phyloP scores from a whole-genome alignment of 2,888 invertebrate species.

The Folsomia candida region DNA sequence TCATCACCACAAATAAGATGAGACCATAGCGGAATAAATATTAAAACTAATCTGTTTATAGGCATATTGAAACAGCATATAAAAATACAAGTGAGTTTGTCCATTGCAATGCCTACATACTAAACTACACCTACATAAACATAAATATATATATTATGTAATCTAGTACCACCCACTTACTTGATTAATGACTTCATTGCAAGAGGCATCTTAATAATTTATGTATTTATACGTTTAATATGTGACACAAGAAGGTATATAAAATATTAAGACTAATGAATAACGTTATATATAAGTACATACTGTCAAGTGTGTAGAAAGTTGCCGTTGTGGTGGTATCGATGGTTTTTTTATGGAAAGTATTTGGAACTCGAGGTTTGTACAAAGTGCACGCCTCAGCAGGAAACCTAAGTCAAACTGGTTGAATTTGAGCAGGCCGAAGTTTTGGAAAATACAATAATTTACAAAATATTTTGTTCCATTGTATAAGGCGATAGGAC shows the following conservation, averaged over 20 bases:
- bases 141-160: background rate
- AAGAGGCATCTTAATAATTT: slow-evolving; percentile 2
- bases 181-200: slow-evolving; percentile 9
- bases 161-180: background rate
- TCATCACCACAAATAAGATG: background rate
- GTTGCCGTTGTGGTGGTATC: background rate
- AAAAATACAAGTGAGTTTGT: slow-evolving; percentile 12
- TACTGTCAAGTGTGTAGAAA: background rate
- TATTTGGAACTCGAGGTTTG: background rate
- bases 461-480: background rate
- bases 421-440: slow-evolving; percentile 3
- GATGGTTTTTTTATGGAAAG: background rate
- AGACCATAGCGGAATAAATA: background rate
- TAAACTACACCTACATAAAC: too few relatives aligned
- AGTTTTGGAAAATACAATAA: background rate
- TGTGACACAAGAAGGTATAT: background rate
- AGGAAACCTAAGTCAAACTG: background rate
- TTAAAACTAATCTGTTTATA: background rate
- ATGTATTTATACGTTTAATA: background rate
- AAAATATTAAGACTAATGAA: background rate
- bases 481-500: background rate
- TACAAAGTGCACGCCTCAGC: background rate
- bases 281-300: slow-evolving; percentile 3
- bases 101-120: background rate
- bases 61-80: background rate